A percentile compares a stretch with the other conserved stretches of the same genome.
Conservation (phyloP, 2,113 vertebrate genomes). For the Copsychus sechellarum region DNA sequence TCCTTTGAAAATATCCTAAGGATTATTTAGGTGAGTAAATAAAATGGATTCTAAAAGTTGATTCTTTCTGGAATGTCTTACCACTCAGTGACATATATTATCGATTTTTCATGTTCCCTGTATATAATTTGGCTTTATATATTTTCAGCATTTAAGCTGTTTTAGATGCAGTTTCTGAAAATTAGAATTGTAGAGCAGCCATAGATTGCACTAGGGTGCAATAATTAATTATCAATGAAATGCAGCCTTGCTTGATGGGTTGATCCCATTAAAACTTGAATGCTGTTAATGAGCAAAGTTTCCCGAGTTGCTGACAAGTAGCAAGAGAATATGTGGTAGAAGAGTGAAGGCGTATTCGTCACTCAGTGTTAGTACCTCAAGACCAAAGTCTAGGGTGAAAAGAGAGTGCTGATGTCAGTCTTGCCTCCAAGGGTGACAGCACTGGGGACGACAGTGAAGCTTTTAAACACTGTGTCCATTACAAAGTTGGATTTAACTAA, state of each 20-base stretch:
- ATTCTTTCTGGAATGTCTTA: not conserved
- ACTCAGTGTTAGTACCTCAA: not conserved
- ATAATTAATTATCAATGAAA: not conserved
- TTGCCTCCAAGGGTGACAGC: not conserved
- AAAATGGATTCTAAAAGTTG: not conserved
- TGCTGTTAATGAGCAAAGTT: not conserved
- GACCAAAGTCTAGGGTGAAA: not conserved
- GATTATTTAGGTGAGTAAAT: constrained; percentile 31
- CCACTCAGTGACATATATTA: not conserved
- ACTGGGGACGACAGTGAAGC: not conserved
- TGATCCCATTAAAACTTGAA: not conserved
- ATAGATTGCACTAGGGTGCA: not conserved
- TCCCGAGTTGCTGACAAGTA: not conserved
- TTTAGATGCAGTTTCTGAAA: not conserved
- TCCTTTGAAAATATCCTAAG: not conserved
- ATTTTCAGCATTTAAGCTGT: not conserved
- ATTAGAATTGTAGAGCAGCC: not conserved
- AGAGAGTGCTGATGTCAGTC: not conserved
- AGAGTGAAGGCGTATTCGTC: not conserved
- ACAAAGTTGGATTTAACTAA: constrained; percentile 40
- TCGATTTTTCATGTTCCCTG: not conserved
- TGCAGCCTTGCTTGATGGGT: not conserved
- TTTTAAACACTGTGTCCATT: not conserved
- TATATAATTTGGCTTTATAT: not conserved
- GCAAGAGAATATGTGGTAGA: not conserved